Base-by-base conservation (phyloP, 2,888 invertebrate species). In the Serripes groenlandicus region DNA sequence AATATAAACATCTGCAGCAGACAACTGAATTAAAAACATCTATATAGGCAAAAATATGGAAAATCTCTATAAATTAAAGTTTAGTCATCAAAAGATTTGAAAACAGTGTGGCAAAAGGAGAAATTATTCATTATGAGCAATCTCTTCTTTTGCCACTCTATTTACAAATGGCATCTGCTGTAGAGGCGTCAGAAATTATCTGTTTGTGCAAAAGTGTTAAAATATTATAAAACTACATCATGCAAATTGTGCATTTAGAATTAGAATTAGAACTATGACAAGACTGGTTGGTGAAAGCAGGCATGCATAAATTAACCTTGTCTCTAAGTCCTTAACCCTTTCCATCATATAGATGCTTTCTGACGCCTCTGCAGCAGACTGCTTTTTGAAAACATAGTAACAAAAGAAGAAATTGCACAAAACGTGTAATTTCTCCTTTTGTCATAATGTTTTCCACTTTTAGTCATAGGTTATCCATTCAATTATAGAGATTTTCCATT, bases 91-190 rank as follows among this genome's bases (percentile, higher is more conserved):
- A 42, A 7, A 7, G 9, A 11, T 42, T 56, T 3, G 28, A 56
- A 56, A 56, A n/a, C 56, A 56, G 2, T 56, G 56, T 56, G 56
- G 28, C n/a, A 56, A 56, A 56, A 56, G 56, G 28, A 26, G 28
- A 56, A 56, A n/a, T n/a, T 11, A 3, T 26, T 56, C 11, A 26
- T 56, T 3, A 56, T 26, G 11, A 56, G 56, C 56, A 56, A n/a
- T 56, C 11, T 56, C 23, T n/a, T 26, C 56, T 56, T 56, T 56
- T 56, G n/a, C 49, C 7, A 49, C 49, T 21, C 18, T 49, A 21
- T 49, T 49, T 49, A 21, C 49, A 3, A 49, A 49, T 11, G 42
- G 18, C 49, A 21, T 49, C 49, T 49, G 2, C 49, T 15, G 7
- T 15, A 42, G 42, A 15, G 42, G 7, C 42, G 15, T 42, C 15